Evolutionary conservation across 1,140 invertebrate species (phyloP).

Genomic region (Acromyrmex echinatior): DNA sequence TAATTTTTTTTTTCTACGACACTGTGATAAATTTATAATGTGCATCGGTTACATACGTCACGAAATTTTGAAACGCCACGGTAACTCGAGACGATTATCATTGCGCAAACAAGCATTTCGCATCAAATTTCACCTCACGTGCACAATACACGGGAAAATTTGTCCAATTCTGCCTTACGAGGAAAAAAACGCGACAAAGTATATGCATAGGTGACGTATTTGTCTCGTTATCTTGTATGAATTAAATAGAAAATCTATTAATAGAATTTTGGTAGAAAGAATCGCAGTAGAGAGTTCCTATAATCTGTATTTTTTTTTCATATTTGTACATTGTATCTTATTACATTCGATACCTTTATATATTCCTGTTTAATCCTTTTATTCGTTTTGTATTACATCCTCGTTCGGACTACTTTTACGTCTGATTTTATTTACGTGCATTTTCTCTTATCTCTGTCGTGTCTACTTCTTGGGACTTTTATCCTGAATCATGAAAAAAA

Average conservation of each 20-base stretch:
- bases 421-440: slow-evolving; percentile 27
- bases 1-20: background rate
- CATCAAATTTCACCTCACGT: slow-evolving; percentile 21
- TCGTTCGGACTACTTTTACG: slow-evolving; percentile 17
- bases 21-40: slow-evolving; percentile 1
- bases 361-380: background rate
- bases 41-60: slow-evolving; percentile 4
- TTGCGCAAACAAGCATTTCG: slow-evolving; percentile 25
- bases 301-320: background rate
- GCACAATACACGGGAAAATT: slow-evolving; percentile 43
- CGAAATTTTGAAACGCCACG: slow-evolving; percentile 32
- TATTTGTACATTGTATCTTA: background rate
- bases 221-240: slow-evolving; percentile 30
- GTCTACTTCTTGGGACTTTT: slow-evolving; percentile 24
- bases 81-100: slow-evolving; percentile 19
- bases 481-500: background rate
- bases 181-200: slow-evolving; percentile 40
- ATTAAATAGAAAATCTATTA: slow-evolving; percentile 1
- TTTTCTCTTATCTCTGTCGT: slow-evolving; percentile 27
- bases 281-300: background rate
- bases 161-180: slow-evolving; percentile 28
- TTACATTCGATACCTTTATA: slow-evolving; percentile 4
- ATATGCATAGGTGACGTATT: slow-evolving; percentile 71
- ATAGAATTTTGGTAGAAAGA: background rate
- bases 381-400: slow-evolving; percentile 35